These are phyloP conservation scores for Cosmopolites sordidus DNA, from an alignment of 2,888 invertebrate genomes.

Conservation along the genomic window DNA sequence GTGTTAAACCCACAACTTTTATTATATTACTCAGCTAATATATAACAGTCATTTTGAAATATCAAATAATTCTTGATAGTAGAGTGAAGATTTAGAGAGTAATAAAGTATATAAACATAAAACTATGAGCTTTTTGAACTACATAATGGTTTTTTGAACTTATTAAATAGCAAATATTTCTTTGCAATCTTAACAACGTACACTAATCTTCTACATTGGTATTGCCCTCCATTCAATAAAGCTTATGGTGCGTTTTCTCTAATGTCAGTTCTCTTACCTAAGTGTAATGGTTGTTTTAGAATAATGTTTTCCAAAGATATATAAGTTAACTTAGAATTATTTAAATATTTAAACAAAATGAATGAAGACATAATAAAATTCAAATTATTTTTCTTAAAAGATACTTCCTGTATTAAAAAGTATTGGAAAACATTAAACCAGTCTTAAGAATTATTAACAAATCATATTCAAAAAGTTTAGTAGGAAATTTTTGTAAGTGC, in stretches of 20 bases:
- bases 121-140: not conserved
- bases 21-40: not conserved
- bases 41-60: not conserved
- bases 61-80: not conserved
- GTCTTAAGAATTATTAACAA: too few species aligned
- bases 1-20: not conserved
- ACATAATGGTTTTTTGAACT: too few species aligned
- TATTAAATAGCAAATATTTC: not conserved
- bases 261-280: constrained; percentile 9
- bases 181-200: not conserved
- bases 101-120: not conserved
- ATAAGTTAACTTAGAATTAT: too few species aligned
- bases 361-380: too few species aligned
- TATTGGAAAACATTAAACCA: too few species aligned
- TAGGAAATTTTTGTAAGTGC: too few species aligned
- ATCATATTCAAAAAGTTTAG: too few species aligned
- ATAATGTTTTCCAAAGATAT: too few species aligned
- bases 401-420: too few species aligned
- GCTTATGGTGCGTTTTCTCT: constrained; percentile 15
- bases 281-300: too few species aligned
- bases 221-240: constrained; percentile 18
- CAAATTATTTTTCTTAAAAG: too few species aligned
- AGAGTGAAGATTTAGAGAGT: not conserved
- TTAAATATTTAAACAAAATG: too few species aligned
- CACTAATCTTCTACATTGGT: constrained; percentile 6